Percentiles rank a stretch among this genome's conserved stretches.
phyloP scores from a whole-genome alignment of 2,113 vertebrate species.

The Melanerpes formicivorus region DNA sequence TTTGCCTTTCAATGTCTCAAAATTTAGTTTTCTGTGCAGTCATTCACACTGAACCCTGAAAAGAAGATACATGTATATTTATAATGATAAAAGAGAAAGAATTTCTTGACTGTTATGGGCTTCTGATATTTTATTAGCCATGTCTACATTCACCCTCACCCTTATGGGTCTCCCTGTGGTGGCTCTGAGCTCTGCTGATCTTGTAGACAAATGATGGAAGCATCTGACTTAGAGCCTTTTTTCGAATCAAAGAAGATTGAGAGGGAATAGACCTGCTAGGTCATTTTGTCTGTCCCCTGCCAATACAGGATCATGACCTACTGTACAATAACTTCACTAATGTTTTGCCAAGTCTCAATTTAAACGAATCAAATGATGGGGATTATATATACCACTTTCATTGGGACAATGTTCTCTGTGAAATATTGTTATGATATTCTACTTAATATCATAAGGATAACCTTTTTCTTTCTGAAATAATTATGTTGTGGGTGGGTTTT shows the following conservation, averaged over 20 bases:
- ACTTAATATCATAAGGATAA: not conserved
- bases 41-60: not conserved
- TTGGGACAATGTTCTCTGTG: not conserved
- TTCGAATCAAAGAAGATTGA: conserved; percentile 61
- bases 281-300: conserved; percentile 66
- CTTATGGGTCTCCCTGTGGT: conserved; percentile 33
- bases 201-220: conserved; percentile 53
- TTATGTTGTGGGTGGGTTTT: not conserved
- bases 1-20: conserved; percentile 38
- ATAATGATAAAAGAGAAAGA: conserved; percentile 30
- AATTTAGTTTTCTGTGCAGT: conserved; percentile 44
- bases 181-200: conserved; percentile 35
- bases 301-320: conserved; percentile 66
- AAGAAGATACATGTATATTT: conserved; percentile 44
- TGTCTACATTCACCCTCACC: conserved; percentile 30
- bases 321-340: conserved; percentile 52
- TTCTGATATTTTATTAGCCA: conserved; percentile 55
- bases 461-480: not conserved
- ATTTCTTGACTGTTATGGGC: conserved; percentile 24
- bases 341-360: conserved; percentile 62
- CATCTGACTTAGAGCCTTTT: conserved; percentile 62
- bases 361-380: conserved; percentile 43
- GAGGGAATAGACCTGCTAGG: conserved; percentile 50
- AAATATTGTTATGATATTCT: not conserved
- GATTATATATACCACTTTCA: conserved; percentile 21